Conservation (phyloP, 2,113 vertebrate genomes). For the Marmota flaviventris region DNA sequence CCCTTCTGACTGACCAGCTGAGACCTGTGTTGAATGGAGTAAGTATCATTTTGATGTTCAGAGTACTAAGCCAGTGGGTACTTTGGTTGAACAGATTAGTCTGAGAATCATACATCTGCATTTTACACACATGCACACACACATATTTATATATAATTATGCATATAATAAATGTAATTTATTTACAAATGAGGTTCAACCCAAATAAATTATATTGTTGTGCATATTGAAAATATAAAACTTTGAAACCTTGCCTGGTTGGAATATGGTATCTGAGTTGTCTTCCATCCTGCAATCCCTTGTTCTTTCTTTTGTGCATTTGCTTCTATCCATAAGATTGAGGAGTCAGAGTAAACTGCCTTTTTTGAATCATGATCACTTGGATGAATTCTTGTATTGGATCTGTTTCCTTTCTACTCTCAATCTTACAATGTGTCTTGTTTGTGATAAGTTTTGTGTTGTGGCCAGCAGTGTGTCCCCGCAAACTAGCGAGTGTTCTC, state of each 20-base stretch:
- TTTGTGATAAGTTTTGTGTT: not conserved
- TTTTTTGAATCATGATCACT: not conserved
- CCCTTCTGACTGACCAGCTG: not conserved
- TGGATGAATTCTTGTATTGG: not conserved
- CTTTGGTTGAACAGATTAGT: not conserved
- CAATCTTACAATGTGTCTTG: not conserved
- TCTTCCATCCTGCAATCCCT: not conserved
- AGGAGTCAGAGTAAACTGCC: not conserved
- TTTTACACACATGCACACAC: not conserved
- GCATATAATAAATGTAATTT: not conserved
- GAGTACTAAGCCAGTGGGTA: not conserved
- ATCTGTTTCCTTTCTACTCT: not conserved
- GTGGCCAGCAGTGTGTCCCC: not conserved
- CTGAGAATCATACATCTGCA: not conserved
- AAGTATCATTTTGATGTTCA: not conserved
- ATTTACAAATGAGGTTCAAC: not conserved
- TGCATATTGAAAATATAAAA: not conserved
- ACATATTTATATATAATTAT: no score
- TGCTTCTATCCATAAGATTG: not conserved
- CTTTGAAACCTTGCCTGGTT: not conserved
- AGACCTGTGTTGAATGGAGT: not conserved
- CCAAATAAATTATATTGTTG: not conserved
- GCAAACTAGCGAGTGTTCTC: not conserved
- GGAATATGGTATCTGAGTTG: no score
- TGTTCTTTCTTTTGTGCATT: fast-evolving